Conservation (phyloP, 2,888 invertebrate species). For the Tortrix viridana region DNA sequence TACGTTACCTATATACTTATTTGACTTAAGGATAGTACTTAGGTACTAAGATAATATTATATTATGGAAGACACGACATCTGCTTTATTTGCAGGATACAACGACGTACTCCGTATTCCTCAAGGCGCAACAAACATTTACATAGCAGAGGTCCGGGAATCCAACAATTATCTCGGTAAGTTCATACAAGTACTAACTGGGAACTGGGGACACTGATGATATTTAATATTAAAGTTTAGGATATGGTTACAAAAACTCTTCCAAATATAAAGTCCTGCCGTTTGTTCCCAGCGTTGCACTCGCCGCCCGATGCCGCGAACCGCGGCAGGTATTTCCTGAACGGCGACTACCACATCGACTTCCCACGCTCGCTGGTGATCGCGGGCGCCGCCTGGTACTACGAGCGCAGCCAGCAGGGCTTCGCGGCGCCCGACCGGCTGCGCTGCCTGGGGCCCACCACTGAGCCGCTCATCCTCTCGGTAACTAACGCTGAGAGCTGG, state of each 20-base stretch:
- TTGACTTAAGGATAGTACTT: no score
- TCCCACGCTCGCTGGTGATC: slow-evolving; percentile 90
- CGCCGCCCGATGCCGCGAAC: slow-evolving; percentile 85
- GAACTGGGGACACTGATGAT: no score
- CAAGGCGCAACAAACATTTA: slow-evolving; percentile 95
- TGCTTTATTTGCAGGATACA: slow-evolving; percentile 89
- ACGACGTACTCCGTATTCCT: slow-evolving; percentile 95
- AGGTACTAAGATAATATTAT: no score
- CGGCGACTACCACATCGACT: slow-evolving; percentile 97
- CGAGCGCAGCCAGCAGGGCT: slow-evolving; percentile 91
- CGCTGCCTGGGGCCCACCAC: slow-evolving; percentile 94
- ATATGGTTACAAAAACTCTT: no score
- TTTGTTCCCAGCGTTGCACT: slow-evolving; percentile 85
- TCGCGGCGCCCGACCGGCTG: slow-evolving; percentile 93
- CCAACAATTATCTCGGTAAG: slow-evolving; percentile 95
- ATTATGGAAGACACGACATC: not conserved
- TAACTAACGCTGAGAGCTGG: slow-evolving; percentile 55
- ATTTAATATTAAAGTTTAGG: no score
- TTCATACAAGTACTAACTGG: slow-evolving; percentile 15
- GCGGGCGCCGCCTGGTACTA: slow-evolving; percentile 95
- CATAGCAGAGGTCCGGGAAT: slow-evolving; percentile 90
- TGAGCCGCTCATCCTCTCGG: slow-evolving; percentile 94
- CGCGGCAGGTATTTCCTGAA: slow-evolving; percentile 91
- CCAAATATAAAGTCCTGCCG: no score
- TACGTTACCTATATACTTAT: no score